Base-by-base conservation (phyloP, 2,888 invertebrate genomes). In the Eueremaeus valkanovi region DNA sequence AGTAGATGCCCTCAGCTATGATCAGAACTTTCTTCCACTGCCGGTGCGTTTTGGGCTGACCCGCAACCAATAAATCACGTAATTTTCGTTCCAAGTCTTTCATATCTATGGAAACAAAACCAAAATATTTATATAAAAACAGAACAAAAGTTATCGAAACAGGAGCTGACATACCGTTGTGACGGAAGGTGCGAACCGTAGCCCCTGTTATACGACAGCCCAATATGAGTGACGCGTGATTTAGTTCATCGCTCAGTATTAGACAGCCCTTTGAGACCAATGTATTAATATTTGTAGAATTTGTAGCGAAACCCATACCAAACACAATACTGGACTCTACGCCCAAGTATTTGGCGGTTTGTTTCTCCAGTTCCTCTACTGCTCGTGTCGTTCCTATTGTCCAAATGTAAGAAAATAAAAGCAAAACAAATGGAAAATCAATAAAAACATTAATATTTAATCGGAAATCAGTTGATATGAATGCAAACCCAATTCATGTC, bases 401-500 rank as follows among this genome's bases (percentile, higher is more conserved):
- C n/a, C n/a, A n/a, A n/a, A n/a, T n/a, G n/a, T n/a, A n/a, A n/a
- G n/a, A n/a, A n/a, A n/a, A n/a, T n/a, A n/a, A n/a, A n/a, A n/a
- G n/a, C n/a, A n/a, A n/a, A 75, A 3, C 45, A 45, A 18, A 42
- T 11, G 31, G 31, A n/a, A n/a, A 8, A 21, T 6, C 1, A 58
- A 58, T 27, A 0, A 9, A 24, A 51, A 21, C 3, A 24, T 31
- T 45, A 13, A 27, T 27, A 0, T n/a, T 29, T 33, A 31, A 74
- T n/a, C 13, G 16, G 3, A 13, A 33, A 21, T 6, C 27, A n/a
- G n/a, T n/a, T n/a, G n/a, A n/a, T n/a, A n/a, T n/a, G n/a, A n/a
- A n/a, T n/a, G n/a, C n/a, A n/a, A n/a, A 49, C 84, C 82, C 80
- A 93, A 86, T 85, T 97, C 95, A 77, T 89, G 88, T 74, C 93